Evolutionary conservation across 2,888 invertebrate species (phyloP), one percentile per base, ranked within the genome.

Genomic region (Diloba caeruleocephala): DNA sequence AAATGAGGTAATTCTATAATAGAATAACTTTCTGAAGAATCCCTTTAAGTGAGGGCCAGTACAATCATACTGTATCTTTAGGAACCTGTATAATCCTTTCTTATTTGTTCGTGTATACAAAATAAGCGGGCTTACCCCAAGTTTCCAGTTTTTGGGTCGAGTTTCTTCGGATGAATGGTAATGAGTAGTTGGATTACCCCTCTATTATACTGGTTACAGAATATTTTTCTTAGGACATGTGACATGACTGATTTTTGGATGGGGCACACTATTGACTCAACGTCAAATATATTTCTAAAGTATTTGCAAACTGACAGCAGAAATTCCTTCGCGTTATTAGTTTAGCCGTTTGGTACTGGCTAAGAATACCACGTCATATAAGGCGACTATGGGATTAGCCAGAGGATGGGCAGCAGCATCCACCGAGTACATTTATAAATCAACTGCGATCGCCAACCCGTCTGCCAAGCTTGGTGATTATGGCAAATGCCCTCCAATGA

Each of bases 31-130:
- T 67, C 46, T 37, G 44, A 61, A 48, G 66, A 7, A 21, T 42
- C 41, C 48, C 28, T 54, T 71, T n/a, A 33, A 21, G 32, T 34
- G 36, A 42, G 56, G 58, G 50, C 49, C 55, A 38, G 36, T 41
- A 61, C 46, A 53, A 57, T 48, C 50, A 49, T 42, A 65, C 50
- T 48, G 46, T 39, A 53, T 66, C 44, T 52, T 46, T 19, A 38
- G 42, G 44, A 48, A 58, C 50, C 49, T 61, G 51, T 51, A 52
- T 52, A 37, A 57, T 46, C 63, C 54, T 64, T 71, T 71, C 56
- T 49, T 63, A 67, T 69, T 71, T 60, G 63, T 60, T 71, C 71
- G 49, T 42, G 56, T 67, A 71, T 57, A 55, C 45, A 56, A 54
- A 56, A 46, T 62, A 42, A 64, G 38, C 45, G 26, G 42, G 21